Evolutionary conservation across 2,888 invertebrate species (phyloP), one percentile per base, ranked within the genome.

Genomic region (Diplazon laetatorius): DNA sequence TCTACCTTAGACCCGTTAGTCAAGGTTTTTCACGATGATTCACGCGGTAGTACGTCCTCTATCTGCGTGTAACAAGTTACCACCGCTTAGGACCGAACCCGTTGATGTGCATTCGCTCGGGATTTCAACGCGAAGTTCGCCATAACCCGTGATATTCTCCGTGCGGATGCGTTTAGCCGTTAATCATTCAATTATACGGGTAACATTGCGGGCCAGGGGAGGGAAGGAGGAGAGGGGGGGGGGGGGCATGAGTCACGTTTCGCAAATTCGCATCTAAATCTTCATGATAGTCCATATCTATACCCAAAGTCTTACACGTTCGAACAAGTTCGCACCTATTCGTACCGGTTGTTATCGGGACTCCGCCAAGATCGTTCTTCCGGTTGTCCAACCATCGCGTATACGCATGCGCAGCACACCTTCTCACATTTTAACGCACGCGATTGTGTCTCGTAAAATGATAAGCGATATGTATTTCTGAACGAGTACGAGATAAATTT

Each of bases 181-280:
- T 66, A 74, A 74, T 78, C 74, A 78, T 78, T 74, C 78, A 78
- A 78, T 78, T 78, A 78, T 70, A 78, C 63, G 69, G 30, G 30
- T 6, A 30, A 30, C 6, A n/a, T n/a, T 22, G 37, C 37, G 4
- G 37, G 12, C 37, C 8, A 4, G 37, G n/a, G 52, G 22, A 25
- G 52, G 22, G 52, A n/a, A n/a, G n/a, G n/a, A n/a, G n/a, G n/a
- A n/a, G n/a, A n/a, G n/a, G n/a, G n/a, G n/a, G 37, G 14, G 55
- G 30, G 16, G 25, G 30, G 30, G 50, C 14, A 63, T 59, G 69
- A 65, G 69, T 69, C 63, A 65, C 55, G 73, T 44, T 57, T 18
- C 39, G 57, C 48, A 52, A 69, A 78, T 63, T 73, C 73, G 59
- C 73, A 30, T 59, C 42, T 57, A 50, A 52, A 55, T 39, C 63